Evolutionary conservation across 2,113 vertebrate species (phyloP), one percentile per base, ranked within the genome.

Genomic region (Bos javanicus): DNA sequence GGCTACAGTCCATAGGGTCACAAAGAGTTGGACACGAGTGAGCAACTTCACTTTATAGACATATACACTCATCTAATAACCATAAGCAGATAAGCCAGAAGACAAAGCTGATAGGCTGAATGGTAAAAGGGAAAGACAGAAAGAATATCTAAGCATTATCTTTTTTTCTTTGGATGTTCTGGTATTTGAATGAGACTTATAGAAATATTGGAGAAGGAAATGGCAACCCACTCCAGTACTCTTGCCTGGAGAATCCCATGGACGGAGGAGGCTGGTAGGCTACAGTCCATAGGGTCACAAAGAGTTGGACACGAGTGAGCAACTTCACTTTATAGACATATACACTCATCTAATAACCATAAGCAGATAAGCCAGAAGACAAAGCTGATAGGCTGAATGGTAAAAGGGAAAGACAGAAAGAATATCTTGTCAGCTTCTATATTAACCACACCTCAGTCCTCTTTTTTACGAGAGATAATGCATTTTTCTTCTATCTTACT

Each of bases 231-330:
- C 64, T 71, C 64, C n/a, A 71, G n/a, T 1, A 71, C 64, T 71
- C 64, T 71, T 71, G 64, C n/a, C 64, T 71, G 64, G 64, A 71
- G 36, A 71, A 71, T 71, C 64, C n/a, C 64, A 71, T 11, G 9
- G n/a, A 71, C 4, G 2, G 64, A 71, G 64, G 19, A 71, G 64
- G 64, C 19, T 71, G n/a, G 64, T 23, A 36, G 17, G 62, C 28
- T n/a, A 64, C 33, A n/a, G 30, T 64, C 62, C 7, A 64, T 64
- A 33, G 4, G 9, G 64, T 71, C 0, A 1, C n/a, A 71, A 59
- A 59, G 64, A 36, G 64, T 21, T 17, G 0, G 1, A 71, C n/a
- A 71, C 0, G 0, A 71, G 17, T 11, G 64, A 71, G 19, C 1
- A 5, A 21, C 64, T 71, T 71, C 64, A 36, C n/a, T 71, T 91